Conservation (phyloP, 2,113 vertebrate genomes). For the Nematolebias whitei region DNA sequence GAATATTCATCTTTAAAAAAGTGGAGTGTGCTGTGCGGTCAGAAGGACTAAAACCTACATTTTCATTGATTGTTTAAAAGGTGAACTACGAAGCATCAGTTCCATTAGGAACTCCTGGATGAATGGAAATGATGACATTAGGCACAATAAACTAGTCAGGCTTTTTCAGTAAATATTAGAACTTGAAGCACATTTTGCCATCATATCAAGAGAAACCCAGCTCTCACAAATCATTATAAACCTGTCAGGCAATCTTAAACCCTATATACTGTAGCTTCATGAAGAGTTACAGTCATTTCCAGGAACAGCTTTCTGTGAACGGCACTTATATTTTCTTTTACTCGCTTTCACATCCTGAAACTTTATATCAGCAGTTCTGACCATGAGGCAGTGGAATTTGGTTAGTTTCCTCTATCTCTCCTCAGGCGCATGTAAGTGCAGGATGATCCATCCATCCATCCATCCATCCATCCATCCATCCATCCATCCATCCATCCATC, state of each 20-base stretch:
- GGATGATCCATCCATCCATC: no score
- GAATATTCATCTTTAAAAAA: constrained; percentile 6
- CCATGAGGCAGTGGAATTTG: constrained; percentile 4
- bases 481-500: no score
- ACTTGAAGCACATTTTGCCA: constrained; percentile 35
- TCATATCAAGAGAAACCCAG: constrained; percentile 41
- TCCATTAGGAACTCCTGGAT: constrained; percentile 48
- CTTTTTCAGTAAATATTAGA: constrained; percentile 48
- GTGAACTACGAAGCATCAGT: constrained; percentile 14
- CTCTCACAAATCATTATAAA: constrained; percentile 58
- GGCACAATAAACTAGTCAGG: constrained; percentile 40
- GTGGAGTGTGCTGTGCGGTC: constrained; percentile 16
- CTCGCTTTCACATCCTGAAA: constrained; percentile 7
- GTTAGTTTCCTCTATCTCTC: neutral
- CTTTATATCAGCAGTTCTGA: constrained; percentile 10
- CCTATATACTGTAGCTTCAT: constrained; percentile 31
- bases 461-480: no score
- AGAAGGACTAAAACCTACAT: constrained; percentile 32
- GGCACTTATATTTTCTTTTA: constrained; percentile 1
- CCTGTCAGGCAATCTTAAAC: constrained; percentile 60
- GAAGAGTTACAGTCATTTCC: constrained; percentile 55
- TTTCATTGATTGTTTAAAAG: constrained; percentile 58
- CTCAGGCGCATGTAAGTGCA: constrained; percentile 9
- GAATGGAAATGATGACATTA: constrained; percentile 65
- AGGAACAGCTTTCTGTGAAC: constrained; percentile 7